Conservation (phyloP, 1,140 invertebrate species). For the Scaptomyza pallida region DNA sequence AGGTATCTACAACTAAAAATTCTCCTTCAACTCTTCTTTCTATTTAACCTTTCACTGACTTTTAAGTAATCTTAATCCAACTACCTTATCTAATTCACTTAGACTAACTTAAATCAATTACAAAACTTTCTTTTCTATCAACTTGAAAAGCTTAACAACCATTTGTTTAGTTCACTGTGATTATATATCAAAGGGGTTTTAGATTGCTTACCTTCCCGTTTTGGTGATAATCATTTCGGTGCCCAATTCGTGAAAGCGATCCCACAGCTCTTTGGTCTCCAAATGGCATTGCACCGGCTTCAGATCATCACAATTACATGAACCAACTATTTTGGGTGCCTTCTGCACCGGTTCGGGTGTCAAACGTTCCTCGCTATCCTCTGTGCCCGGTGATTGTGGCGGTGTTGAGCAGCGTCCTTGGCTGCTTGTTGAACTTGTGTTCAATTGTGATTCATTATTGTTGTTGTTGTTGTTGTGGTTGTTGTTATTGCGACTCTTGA, state of each 20-base stretch:
- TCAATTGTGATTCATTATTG: conserved; percentile 58
- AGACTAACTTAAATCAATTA: not conserved
- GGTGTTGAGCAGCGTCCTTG: conserved; percentile 82
- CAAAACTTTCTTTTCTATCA: not conserved
- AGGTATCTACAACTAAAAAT: too few species aligned
- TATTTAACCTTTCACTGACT: too few species aligned
- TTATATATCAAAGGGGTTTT: too few species aligned
- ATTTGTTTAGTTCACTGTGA: too few species aligned
- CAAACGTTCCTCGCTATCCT: conserved; percentile 80
- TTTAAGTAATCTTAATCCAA: too few species aligned
- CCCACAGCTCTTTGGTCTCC: conserved; percentile 97
- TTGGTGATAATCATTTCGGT: conserved; percentile 99
- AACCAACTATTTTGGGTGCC: conserved; percentile 85
- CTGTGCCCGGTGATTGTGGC: conserved; percentile 77
- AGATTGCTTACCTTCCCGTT: conserved; percentile 94
- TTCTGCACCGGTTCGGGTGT: conserved; percentile 83
- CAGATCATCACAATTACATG: conserved; percentile 93
- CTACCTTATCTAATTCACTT: too few species aligned
- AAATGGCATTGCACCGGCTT: conserved; percentile 93
- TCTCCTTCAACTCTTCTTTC: too few species aligned
- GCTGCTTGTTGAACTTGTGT: conserved; percentile 79
- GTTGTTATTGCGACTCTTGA: conserved; percentile 60
- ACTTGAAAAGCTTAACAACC: conserved; percentile 21
- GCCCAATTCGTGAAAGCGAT: conserved; percentile 96
- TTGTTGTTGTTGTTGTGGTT: conserved; percentile 52